A percentile compares a stretch with the other conserved stretches of the same genome.
Evolutionary conservation across 2,797 vertebrate genomes (phyloP).

Genomic region (Pristis pectinata): DNA sequence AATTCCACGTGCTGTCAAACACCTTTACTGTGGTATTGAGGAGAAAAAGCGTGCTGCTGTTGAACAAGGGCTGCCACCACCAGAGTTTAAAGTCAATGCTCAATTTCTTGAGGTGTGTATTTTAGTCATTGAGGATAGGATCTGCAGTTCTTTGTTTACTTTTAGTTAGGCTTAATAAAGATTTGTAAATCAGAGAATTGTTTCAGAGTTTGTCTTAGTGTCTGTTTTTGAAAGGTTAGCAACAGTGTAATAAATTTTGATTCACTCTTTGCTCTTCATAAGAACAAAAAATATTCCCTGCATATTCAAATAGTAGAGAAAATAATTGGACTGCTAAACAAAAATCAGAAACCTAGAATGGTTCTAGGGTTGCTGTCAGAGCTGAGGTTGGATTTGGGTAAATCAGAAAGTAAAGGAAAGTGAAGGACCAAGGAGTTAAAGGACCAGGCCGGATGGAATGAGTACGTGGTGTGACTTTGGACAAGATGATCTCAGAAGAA

Average conservation of each 20-base stretch:
- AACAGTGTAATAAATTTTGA: neutral
- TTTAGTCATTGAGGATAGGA: neutral
- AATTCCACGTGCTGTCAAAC: constrained; percentile 83
- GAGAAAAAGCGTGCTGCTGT: constrained; percentile 71
- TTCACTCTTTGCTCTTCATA: neutral
- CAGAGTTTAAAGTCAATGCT: constrained; percentile 95
- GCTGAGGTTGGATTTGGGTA: neutral
- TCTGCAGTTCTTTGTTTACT: neutral
- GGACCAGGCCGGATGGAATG: neutral
- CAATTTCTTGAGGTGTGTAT: constrained; percentile 86
- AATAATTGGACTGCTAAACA: neutral
- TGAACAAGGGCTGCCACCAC: constrained; percentile 75
- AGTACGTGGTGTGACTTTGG: neutral
- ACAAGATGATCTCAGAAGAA: neutral
- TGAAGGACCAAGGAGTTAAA: neutral
- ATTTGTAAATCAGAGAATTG: neutral
- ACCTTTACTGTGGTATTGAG: constrained; percentile 86
- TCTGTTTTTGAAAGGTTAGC: neutral
- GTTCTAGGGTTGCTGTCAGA: neutral
- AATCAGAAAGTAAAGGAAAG: neutral
- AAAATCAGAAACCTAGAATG: neutral
- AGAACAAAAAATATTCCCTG: neutral
- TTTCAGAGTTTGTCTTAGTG: neutral
- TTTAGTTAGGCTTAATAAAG: constrained; percentile 40
- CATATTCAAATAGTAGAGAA: neutral